Conservation (phyloP, 2,888 invertebrate species). For the Zygaena filipendulae region DNA sequence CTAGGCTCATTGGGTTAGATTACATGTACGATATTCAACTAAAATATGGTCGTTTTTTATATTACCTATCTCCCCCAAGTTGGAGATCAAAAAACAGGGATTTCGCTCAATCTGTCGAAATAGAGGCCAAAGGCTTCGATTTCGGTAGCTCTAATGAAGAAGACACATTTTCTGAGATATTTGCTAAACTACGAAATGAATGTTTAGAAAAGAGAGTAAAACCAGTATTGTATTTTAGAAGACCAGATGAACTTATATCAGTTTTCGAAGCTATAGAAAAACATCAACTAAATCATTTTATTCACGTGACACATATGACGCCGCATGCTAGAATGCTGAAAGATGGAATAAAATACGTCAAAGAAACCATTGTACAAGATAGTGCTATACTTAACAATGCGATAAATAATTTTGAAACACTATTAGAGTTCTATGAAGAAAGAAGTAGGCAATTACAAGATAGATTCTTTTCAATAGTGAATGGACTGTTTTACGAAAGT, state of each 20-base stretch:
- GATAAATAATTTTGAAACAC: slow-evolving; percentile 32
- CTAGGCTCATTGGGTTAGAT: slow-evolving; percentile 68
- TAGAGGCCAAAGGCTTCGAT: slow-evolving; percentile 53
- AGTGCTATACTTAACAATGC: slow-evolving; percentile 25
- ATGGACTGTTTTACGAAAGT: slow-evolving; percentile 65
- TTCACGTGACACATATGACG: slow-evolving; percentile 68
- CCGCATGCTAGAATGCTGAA: slow-evolving; percentile 59
- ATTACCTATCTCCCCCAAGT: slow-evolving; percentile 71
- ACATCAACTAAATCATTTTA: slow-evolving; percentile 72
- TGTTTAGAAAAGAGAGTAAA: slow-evolving; percentile 35
- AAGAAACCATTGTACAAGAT: slow-evolving; percentile 39
- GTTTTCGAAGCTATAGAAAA: slow-evolving; percentile 71
- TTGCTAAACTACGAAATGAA: slow-evolving; percentile 60
- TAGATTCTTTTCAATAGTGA: slow-evolving; percentile 63
- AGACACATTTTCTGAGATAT: slow-evolving; percentile 43
- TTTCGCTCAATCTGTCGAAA: slow-evolving; percentile 52
- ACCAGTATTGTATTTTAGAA: slow-evolving; percentile 67
- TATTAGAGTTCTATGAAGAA: slow-evolving; percentile 52
- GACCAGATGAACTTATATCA: slow-evolving; percentile 62
- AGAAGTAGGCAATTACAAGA: slow-evolving; percentile 57
- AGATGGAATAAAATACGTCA: slow-evolving; percentile 49
- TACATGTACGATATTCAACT: slow-evolving; percentile 71
- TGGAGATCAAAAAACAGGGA: slow-evolving; percentile 68
- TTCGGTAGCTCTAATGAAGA: slow-evolving; percentile 38
- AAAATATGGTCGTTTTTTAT: slow-evolving; percentile 76